Evolutionary conservation across 2,888 invertebrate genomes (phyloP).

Genomic region (Eupithecia exiguata): DNA sequence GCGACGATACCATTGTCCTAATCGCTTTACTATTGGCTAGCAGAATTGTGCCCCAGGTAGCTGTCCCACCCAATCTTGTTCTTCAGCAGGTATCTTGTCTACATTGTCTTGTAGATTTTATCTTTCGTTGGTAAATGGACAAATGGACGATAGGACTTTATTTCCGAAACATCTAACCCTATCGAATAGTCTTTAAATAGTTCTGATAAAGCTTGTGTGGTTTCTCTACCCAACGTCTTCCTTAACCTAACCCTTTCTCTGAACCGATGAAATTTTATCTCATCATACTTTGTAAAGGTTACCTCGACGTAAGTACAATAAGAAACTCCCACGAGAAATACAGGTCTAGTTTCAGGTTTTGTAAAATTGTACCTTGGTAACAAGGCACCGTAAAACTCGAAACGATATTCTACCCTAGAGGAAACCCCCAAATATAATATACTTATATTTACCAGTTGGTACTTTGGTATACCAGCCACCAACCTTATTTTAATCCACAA

Average conservation of each 20-base stretch:
- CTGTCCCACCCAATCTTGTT: not conserved
- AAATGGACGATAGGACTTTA: not conserved
- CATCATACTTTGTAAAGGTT: not conserved
- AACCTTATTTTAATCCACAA: not conserved
- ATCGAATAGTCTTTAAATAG: not conserved
- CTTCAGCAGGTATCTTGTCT: not conserved
- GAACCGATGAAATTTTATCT: not conserved
- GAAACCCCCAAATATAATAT: too few species aligned
- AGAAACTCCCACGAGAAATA: not conserved
- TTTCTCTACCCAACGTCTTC: not conserved
- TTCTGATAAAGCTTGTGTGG: not conserved
- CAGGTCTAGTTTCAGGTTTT: not conserved
- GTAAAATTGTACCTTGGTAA: not conserved
- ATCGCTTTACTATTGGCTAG: too few species aligned
- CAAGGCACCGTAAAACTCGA: not conserved
- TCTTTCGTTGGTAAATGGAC: not conserved
- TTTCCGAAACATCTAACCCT: not conserved
- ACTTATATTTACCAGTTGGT: not conserved
- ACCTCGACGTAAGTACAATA: not conserved
- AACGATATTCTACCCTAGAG: not conserved
- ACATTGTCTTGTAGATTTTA: not conserved
- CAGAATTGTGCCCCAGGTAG: not conserved
- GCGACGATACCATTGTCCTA: too few species aligned
- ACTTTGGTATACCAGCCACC: not conserved
- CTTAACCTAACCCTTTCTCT: not conserved